These are phyloP conservation scores for Andricus curvator DNA, from an alignment of 2,888 invertebrate species.

Conservation along the genomic window DNA sequence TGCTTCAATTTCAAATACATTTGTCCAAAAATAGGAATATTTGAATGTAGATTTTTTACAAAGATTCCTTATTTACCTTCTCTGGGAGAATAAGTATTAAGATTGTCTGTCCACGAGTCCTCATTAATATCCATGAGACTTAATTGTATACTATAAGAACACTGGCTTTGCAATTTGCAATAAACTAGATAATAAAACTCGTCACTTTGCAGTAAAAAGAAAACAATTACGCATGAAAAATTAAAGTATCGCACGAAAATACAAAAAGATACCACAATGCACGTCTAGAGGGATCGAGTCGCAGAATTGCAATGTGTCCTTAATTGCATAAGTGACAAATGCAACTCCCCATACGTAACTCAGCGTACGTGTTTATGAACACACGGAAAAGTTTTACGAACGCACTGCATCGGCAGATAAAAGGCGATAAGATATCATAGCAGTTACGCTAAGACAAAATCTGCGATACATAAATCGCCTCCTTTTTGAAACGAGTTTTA, in stretches of 20 bases:
- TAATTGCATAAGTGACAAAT: constrained; percentile 23
- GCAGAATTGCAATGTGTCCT: not conserved
- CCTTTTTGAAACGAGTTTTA: not conserved
- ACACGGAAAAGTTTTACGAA: not conserved
- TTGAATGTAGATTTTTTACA: not conserved
- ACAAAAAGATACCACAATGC: not conserved
- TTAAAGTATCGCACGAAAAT: not conserved
- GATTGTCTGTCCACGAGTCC: not conserved
- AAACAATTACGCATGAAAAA: not conserved
- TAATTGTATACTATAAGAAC: not conserved
- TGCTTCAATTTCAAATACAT: no score
- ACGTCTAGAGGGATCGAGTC: not conserved
- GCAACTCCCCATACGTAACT: not conserved
- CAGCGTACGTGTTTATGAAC: constrained; percentile 6
- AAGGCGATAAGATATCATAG: constrained; percentile 15
- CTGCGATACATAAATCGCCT: not conserved
- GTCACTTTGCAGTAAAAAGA: not conserved
- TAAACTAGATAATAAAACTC: not conserved
- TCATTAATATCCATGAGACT: constrained; percentile 23
- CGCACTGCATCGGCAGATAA: constrained; percentile 7
- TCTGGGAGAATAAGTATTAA: not conserved
- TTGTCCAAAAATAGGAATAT: no score
- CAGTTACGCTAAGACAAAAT: not conserved
- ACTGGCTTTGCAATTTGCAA: not conserved
- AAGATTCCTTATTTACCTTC: constrained; percentile 16